Percentiles rank a stretch among this genome's conserved stretches.
Evolutionary conservation across 2,797 vertebrate species (phyloP).

Genomic region (Euthynnus affinis): DNA sequence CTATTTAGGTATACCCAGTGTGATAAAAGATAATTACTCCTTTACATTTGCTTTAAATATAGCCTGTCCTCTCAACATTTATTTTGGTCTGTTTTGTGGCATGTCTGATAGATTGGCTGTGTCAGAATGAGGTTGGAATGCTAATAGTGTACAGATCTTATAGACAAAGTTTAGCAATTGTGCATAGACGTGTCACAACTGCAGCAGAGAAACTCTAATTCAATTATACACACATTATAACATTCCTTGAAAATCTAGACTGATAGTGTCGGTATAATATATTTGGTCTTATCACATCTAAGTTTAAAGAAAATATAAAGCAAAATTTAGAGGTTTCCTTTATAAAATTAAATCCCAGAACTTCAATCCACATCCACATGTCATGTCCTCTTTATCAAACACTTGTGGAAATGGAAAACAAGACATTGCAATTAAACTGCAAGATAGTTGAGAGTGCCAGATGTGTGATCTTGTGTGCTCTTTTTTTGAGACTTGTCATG

Average conservation of each 20-base stretch:
- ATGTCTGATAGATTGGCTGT: slow-evolving; percentile 26
- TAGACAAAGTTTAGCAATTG: not conserved
- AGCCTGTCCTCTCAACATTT: slow-evolving; percentile 34
- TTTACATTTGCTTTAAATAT: slow-evolving; percentile 47
- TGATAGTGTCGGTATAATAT: not conserved
- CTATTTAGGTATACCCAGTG: slow-evolving; percentile 46
- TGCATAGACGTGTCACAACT: not conserved
- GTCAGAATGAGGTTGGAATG: not conserved
- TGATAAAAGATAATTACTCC: slow-evolving; percentile 69
- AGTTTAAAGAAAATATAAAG: not conserved
- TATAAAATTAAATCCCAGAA: not conserved
- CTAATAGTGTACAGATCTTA: slow-evolving; percentile 1
- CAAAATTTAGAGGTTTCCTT: not conserved
- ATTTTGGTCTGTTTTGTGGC: slow-evolving; percentile 29
- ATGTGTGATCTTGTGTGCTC: too few relatives aligned
- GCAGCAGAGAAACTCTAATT: too few relatives aligned
- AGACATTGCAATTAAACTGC: too few relatives aligned
- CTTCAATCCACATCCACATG: not conserved
- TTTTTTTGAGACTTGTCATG: too few relatives aligned
- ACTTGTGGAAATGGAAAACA: too few relatives aligned
- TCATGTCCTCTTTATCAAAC: too few relatives aligned
- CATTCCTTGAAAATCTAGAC: not conserved
- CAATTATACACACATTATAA: too few relatives aligned
- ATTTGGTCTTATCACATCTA: not conserved
- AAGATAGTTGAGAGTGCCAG: too few relatives aligned